Base-by-base conservation (phyloP, 1,140 invertebrate genomes). In the Theocolax elegans region DNA sequence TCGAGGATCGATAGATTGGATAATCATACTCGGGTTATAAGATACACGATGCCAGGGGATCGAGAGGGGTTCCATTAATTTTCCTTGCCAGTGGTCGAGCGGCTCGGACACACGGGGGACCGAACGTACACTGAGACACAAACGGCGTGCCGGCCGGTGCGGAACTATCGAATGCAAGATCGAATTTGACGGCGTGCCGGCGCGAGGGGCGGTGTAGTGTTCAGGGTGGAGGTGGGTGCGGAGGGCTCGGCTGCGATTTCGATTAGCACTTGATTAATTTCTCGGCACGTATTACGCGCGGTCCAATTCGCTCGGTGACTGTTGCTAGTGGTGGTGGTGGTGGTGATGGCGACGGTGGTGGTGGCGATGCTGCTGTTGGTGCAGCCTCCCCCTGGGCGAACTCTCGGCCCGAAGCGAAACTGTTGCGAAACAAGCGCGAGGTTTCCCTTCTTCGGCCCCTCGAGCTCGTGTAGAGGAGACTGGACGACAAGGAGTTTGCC, bases 131-230 rank as follows among this genome's bases (percentile, higher is more conserved):
- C n/a, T n/a, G n/a, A n/a, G n/a, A n/a, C n/a, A n/a, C n/a, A n/a
- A n/a, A n/a, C n/a, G n/a, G n/a, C n/a, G n/a, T n/a, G n/a, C n/a
- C n/a, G n/a, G n/a, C n/a, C n/a, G n/a, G n/a, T n/a, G n/a, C n/a
- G n/a, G n/a, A 73, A 74, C 74, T 76, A 75, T 74, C 73, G 58
- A 71, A 67, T 21, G 35, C 40, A 48, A 35, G 27, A 63, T 63
- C 25, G 23, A 49, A 63, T 63, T 63, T 49, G 60, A 48, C 46
- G 27, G 21, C 19, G 46, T 56, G 54, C 58, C 58, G 58, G 46
- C 67, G 68, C 67, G 54, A 48, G 62, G 46, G 13, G 15, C 6
- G 42, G 3, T 6, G 17, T 27, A 15, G 40, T 2, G 49, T 51
- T 15, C 21, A 64, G 53, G n/a, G 15, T 0, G 9, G 4, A 6